phyloP scores from a whole-genome alignment of 2,797 vertebrate genomes.

The Crocodylus rhombifer region DNA sequence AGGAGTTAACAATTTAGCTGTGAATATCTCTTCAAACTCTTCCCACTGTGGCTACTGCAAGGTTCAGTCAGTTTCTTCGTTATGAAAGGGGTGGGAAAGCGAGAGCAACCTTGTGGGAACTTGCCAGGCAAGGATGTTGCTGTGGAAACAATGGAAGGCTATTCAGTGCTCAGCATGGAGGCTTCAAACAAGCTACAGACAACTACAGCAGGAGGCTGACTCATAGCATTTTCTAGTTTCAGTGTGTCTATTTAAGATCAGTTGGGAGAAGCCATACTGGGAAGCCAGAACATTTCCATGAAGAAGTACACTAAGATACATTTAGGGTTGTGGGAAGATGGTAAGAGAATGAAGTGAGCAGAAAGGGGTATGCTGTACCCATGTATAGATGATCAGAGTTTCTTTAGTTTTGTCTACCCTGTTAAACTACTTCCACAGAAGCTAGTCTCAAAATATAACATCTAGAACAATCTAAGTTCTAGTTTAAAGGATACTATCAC shows the following conservation, averaged over 20 bases:
- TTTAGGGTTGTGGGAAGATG: not conserved
- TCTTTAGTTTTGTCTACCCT: not conserved
- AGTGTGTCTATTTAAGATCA: slow-evolving; percentile 13
- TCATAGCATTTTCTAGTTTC: slow-evolving; percentile 17
- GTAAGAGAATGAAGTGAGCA: not conserved
- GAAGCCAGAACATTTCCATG: slow-evolving; percentile 60
- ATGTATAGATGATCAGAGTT: not conserved
- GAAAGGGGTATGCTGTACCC: not conserved
- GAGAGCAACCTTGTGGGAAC: not conserved
- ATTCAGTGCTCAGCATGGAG: not conserved
- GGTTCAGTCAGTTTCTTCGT: not conserved
- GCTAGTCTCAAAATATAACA: not conserved
- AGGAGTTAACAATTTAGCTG: not conserved
- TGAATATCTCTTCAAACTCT: not conserved
- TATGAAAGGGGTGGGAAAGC: not conserved
- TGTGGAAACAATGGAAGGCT: not conserved
- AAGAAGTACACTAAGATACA: slow-evolving; percentile 43
- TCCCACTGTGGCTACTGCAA: not conserved
- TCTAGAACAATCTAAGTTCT: too few species aligned
- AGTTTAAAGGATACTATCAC: not conserved
- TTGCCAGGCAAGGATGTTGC: not conserved
- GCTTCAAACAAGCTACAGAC: not conserved
- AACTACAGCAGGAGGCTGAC: not conserved
- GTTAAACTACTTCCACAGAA: not conserved
- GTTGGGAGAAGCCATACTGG: not conserved